A percentile compares a stretch with the other conserved stretches of the same genome.
These are phyloP conservation scores for Trachemys scripta DNA, from an alignment of 2,113 vertebrate species.

Conservation along the genomic window DNA sequence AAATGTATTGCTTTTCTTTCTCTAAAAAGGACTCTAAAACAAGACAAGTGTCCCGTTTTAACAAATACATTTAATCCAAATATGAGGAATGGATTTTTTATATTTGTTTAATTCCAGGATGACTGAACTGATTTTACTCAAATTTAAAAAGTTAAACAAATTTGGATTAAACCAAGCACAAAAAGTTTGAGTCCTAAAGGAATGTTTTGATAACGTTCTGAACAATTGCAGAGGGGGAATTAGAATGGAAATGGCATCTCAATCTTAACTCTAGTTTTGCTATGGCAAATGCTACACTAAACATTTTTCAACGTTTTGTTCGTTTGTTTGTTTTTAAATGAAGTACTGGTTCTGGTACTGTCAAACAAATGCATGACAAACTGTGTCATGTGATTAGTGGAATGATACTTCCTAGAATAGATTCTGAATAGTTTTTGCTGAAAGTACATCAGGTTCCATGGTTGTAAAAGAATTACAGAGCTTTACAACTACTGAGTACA, in stretches of 20 bases:
- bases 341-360: not conserved
- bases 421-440: constrained; percentile 13
- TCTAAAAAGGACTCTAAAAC: not conserved
- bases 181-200: not conserved
- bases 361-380: constrained; percentile 18
- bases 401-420: constrained; percentile 49
- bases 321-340: not conserved
- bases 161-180: not conserved
- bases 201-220: not conserved
- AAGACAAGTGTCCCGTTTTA: not conserved
- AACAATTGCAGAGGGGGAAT: not conserved
- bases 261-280: not conserved
- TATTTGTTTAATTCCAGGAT: not conserved
- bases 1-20: not conserved
- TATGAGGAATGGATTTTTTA: not conserved
- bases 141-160: not conserved
- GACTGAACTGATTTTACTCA: not conserved
- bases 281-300: not conserved
- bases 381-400: not conserved
- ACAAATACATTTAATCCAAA: not conserved
- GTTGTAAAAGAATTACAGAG: not conserved
- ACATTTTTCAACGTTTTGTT: not conserved
- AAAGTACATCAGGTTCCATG: constrained; percentile 12
- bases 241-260: not conserved
- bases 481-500: not conserved